These are phyloP conservation scores for Lumbricus terrestris DNA, from an alignment of 2,888 invertebrate species.

Conservation along the genomic window DNA sequence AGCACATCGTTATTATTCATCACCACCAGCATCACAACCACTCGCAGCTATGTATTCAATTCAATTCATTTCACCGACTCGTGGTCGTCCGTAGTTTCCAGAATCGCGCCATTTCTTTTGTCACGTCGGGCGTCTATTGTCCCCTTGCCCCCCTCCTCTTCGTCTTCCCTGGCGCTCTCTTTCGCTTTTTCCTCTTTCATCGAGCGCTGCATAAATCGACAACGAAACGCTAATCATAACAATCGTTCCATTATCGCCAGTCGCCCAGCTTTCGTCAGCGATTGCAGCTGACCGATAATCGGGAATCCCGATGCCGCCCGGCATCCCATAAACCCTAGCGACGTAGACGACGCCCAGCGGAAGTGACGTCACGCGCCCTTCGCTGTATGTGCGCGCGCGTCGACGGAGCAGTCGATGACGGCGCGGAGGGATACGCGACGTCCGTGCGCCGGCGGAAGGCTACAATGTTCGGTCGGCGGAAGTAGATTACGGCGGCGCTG, in stretches of 20 bases:
- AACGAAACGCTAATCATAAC: not conserved
- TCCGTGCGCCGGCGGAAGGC: not conserved
- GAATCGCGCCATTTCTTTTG: not conserved
- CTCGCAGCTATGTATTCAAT: not conserved
- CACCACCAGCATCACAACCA: not conserved
- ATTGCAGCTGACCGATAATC: not conserved
- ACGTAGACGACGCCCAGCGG: not conserved
- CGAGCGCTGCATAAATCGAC: not conserved
- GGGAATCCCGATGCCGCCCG: not conserved
- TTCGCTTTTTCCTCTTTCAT: not conserved
- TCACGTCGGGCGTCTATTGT: not conserved
- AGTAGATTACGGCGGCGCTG: not conserved
- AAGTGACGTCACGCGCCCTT: not conserved
- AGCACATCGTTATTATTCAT: not conserved
- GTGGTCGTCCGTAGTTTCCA: not conserved
- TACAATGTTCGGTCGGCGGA: not conserved
- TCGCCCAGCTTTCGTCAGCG: not conserved
- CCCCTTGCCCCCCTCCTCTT: not conserved
- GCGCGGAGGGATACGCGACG: constrained; percentile 3
- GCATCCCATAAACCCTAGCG: not conserved
- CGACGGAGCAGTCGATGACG: not conserved
- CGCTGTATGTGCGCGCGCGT: not conserved
- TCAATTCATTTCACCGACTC: not conserved
- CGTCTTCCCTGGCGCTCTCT: not conserved
- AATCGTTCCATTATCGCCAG: not conserved